Percentiles rank a stretch among this genome's conserved stretches.
phyloP scores from a whole-genome alignment of 2,888 invertebrate species.

The Rosalia funebris region DNA sequence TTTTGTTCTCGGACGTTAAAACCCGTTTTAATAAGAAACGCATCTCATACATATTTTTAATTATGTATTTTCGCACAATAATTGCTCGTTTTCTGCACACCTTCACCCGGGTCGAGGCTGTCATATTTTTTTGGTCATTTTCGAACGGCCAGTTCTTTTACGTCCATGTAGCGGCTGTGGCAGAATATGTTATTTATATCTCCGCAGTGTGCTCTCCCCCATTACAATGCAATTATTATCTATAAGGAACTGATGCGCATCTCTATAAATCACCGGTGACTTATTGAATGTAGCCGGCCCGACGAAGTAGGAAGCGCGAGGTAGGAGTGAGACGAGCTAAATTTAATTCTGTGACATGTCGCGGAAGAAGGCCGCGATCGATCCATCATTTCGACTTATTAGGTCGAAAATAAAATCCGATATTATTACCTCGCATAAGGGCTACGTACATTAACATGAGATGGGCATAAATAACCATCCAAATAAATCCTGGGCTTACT shows the following conservation, averaged over 20 bases:
- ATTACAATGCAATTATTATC: conserved; percentile 41
- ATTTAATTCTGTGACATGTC: too few relatives aligned
- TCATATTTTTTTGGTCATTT: conserved; percentile 24
- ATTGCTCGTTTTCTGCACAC: conserved; percentile 18
- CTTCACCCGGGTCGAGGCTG: conserved; percentile 12
- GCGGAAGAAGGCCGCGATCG: too few relatives aligned
- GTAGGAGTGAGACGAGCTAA: too few relatives aligned
- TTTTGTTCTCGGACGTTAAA: neutral
- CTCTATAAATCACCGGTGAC: conserved; percentile 37
- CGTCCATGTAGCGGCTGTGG: conserved; percentile 15
- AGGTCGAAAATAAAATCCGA: too few relatives aligned
- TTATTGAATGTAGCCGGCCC: conserved; percentile 30
- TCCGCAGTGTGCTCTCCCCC: conserved; percentile 31
- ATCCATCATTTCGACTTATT: too few relatives aligned
- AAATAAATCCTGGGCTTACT: too few relatives aligned
- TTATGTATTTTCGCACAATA: conserved; percentile 25
- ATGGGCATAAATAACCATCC: too few relatives aligned
- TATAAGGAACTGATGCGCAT: conserved; percentile 37
- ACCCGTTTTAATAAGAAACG: conserved; percentile 1
- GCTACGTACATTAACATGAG: too few relatives aligned
- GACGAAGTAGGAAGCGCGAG: conserved; percentile 1
- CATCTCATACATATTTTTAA: conserved; percentile 26
- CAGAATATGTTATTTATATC: conserved; percentile 38
- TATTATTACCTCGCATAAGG: too few relatives aligned
- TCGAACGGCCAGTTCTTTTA: conserved; percentile 19